These are phyloP conservation scores for Drosophila niveifrons DNA, from an alignment of 2,888 invertebrate genomes.

Conservation along the genomic window DNA sequence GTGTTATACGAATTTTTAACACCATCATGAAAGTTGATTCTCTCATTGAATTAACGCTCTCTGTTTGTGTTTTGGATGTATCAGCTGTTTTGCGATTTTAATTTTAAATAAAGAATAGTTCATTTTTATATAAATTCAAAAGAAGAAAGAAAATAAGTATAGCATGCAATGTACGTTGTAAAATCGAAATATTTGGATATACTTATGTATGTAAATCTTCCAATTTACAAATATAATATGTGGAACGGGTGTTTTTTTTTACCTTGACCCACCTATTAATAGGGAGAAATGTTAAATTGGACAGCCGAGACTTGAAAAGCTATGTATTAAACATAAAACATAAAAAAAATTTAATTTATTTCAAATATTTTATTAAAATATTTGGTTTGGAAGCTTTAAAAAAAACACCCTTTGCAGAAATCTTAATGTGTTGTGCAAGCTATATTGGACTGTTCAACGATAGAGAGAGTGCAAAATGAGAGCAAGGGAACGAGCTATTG, in stretches of 20 bases:
- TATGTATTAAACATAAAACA: no score
- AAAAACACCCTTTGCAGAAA: not conserved
- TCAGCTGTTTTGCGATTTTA: slow-evolving; percentile 8
- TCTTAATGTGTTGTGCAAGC: not conserved
- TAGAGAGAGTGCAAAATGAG: not conserved
- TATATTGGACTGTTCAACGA: not conserved
- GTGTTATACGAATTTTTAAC: not conserved
- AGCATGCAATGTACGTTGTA: not conserved
- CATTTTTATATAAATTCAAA: no score
- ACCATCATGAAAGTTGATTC: not conserved
- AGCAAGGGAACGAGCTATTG: slow-evolving; percentile 1
- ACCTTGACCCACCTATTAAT: not conserved
- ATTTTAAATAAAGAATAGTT: not conserved
- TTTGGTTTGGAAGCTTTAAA: not conserved
- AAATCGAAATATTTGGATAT: not conserved
- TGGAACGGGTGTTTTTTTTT: not conserved
- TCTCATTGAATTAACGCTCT: slow-evolving; percentile 2
- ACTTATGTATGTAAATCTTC: not conserved
- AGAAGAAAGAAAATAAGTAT: not conserved
- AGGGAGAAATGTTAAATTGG: not conserved
- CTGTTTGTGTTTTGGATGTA: slow-evolving; percentile 15
- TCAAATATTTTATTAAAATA: not conserved
- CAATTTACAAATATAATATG: not conserved
- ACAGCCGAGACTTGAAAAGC: no score
- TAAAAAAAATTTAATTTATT: not conserved